phyloP scores from a whole-genome alignment of 2,888 invertebrate species.

The Ormyrus pomaceus region DNA sequence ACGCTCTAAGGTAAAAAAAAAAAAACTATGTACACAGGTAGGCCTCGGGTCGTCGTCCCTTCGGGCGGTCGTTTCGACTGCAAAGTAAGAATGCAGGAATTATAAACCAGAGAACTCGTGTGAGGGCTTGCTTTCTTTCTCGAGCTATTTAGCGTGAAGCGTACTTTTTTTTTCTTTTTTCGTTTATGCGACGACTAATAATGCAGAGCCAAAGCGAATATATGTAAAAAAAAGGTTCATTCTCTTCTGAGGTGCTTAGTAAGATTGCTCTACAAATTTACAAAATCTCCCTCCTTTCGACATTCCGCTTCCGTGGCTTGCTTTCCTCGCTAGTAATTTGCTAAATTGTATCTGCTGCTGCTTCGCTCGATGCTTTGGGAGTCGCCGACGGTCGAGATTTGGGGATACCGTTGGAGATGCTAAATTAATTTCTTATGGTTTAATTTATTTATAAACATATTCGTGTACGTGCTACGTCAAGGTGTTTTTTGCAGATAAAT shows the following conservation, averaged over 20 bases:
- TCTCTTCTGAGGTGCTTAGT: conserved; percentile 38
- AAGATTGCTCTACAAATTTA: conserved; percentile 26
- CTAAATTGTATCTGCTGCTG: conserved; percentile 21
- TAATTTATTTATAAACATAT: too few species aligned
- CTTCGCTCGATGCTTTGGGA: conserved; percentile 1
- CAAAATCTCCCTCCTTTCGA: conserved; percentile 2
- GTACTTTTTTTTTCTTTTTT: neutral
- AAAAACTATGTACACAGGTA: too few species aligned
- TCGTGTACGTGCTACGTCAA: too few species aligned
- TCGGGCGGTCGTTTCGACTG: conserved; percentile 24
- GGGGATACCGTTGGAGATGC: conserved; percentile 1
- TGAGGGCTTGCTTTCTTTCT: neutral
- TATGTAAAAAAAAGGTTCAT: conserved; percentile 32
- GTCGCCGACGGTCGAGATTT: conserved; percentile 17
- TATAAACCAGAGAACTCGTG: conserved; percentile 6
- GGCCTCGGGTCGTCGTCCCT: neutral
- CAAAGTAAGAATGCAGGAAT: conserved; percentile 46
- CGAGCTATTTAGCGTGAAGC: conserved; percentile 40
- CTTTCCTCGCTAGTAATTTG: neutral
- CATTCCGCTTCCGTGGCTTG: conserved; percentile 23
- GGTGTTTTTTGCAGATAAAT: too few species aligned
- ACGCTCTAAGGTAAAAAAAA: conserved; percentile 37
- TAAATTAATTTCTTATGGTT: neutral
- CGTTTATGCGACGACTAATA: conserved; percentile 30
- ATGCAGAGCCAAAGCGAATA: conserved; percentile 49